Evolutionary conservation across 1,140 invertebrate species (phyloP).

Genomic region (Drosophila eugracilis): DNA sequence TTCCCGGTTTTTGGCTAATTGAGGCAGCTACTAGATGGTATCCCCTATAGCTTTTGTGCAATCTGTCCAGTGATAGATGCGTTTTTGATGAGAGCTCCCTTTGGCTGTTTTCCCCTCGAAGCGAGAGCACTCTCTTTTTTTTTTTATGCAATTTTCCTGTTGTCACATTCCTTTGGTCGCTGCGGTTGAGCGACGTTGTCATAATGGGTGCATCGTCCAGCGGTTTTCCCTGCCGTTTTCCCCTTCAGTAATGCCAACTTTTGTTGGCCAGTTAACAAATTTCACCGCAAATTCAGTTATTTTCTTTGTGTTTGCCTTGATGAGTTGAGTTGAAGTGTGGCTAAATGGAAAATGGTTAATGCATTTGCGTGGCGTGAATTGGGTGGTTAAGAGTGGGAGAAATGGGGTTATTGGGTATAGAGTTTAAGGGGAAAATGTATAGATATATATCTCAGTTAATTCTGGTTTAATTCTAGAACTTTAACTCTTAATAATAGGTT

Average conservation of each 20-base stretch:
- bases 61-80: slow-evolving; percentile 64
- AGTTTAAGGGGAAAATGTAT: neutral
- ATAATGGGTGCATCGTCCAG: slow-evolving; percentile 58
- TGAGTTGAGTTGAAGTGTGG: slow-evolving; percentile 28
- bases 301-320: slow-evolving; percentile 47
- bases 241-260: slow-evolving; percentile 1
- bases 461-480: neutral
- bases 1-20: slow-evolving; percentile 46
- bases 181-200: slow-evolving; percentile 53
- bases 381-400: slow-evolving; percentile 12
- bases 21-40: neutral
- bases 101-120: slow-evolving; percentile 3
- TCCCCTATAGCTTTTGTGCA: slow-evolving; percentile 41
- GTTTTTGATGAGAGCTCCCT: slow-evolving; percentile 61
- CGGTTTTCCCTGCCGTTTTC: slow-evolving; percentile 10
- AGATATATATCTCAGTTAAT: no score
- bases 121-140: slow-evolving; percentile 37
- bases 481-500: neutral
- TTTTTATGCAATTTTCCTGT: slow-evolving; percentile 52
- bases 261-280: slow-evolving; percentile 37
- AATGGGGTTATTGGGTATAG: neutral
- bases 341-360: slow-evolving; percentile 37
- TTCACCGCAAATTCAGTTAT: slow-evolving; percentile 54
- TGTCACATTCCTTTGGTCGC: slow-evolving; percentile 72
- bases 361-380: slow-evolving; percentile 21